Evolutionary conservation across 2,888 invertebrate genomes (phyloP).

Genomic region (Leptura quadrifasciata): DNA sequence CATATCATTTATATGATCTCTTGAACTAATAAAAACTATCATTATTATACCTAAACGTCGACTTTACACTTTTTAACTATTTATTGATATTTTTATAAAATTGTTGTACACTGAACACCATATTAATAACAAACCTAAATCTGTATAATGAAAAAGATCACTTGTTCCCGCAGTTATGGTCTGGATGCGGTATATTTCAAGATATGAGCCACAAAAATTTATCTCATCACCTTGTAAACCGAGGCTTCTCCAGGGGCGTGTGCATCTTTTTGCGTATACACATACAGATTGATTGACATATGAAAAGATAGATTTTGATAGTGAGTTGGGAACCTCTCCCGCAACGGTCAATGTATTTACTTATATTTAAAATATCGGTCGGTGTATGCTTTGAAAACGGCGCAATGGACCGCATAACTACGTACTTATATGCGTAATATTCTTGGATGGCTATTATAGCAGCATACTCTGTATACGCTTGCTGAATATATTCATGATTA

Average conservation of each 20-base stretch:
- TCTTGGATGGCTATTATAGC: slow-evolving; percentile 41
- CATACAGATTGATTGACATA: slow-evolving; percentile 57
- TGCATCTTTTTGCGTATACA: slow-evolving; percentile 32
- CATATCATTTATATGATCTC: too few species aligned
- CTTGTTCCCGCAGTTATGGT: neutral
- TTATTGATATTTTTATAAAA: too few species aligned
- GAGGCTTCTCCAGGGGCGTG: slow-evolving; percentile 4
- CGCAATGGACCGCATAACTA: slow-evolving; percentile 52
- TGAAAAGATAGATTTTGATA: slow-evolving; percentile 60
- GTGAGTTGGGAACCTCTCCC: slow-evolving; percentile 51
- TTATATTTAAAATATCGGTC: slow-evolving; percentile 59
- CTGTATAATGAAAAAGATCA: neutral
- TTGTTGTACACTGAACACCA: too few species aligned
- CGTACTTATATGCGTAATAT: slow-evolving; percentile 54
- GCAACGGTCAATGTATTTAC: slow-evolving; percentile 58
- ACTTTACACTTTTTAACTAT: too few species aligned
- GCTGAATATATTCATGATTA: slow-evolving; percentile 41
- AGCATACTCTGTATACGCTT: slow-evolving; percentile 29
- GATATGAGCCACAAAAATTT: slow-evolving; percentile 2
- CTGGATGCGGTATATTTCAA: neutral
- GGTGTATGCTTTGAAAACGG: slow-evolving; percentile 51
- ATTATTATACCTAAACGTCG: too few species aligned
- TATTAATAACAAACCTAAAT: too few species aligned
- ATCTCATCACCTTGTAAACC: neutral
- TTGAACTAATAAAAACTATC: too few species aligned